A percentile compares a stretch with the other conserved stretches of the same genome.
Evolutionary conservation across 2,113 vertebrate genomes (phyloP).

Genomic region (Phylloscopus trochilus): DNA sequence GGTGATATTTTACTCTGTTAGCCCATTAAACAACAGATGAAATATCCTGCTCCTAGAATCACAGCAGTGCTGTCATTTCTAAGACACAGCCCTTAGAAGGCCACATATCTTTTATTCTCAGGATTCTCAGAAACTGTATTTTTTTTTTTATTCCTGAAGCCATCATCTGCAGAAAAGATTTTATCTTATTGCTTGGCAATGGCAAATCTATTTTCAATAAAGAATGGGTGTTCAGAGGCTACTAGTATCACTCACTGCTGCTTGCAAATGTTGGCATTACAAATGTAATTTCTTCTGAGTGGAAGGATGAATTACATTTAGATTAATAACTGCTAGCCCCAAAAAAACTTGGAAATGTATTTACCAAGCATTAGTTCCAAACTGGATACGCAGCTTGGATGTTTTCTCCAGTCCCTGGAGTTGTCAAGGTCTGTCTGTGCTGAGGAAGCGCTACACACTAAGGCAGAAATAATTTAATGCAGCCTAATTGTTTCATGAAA

Average conservation of each 20-base stretch:
- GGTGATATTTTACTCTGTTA: conserved; percentile 59
- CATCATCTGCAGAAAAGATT: conserved; percentile 11
- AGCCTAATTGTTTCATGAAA: conserved; percentile 19
- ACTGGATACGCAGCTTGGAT: not conserved
- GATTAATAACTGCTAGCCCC: not conserved
- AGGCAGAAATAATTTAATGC: not conserved
- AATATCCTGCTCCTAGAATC: conserved; percentile 36
- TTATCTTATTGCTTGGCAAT: conserved; percentile 3
- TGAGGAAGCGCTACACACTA: not conserved
- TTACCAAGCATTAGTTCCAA: not conserved
- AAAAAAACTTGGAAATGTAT: not conserved
- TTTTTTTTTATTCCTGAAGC: not conserved
- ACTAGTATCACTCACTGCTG: not conserved
- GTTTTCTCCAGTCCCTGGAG: not conserved
- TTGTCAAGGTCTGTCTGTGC: not conserved
- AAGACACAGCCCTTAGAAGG: conserved; percentile 28
- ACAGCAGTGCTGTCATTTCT: not conserved
- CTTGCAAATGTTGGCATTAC: conserved; percentile 1
- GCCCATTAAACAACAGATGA: conserved; percentile 61
- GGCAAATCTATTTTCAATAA: conserved; percentile 33
- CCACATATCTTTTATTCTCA: not conserved
- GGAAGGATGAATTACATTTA: conserved; percentile 1
- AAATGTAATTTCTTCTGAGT: not conserved
- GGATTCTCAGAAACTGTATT: not conserved
- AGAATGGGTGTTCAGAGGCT: conserved; percentile 3